These are phyloP conservation scores for Cyanoramphus novaezelandiae DNA, from an alignment of 2,113 vertebrate genomes.

Conservation along the genomic window DNA sequence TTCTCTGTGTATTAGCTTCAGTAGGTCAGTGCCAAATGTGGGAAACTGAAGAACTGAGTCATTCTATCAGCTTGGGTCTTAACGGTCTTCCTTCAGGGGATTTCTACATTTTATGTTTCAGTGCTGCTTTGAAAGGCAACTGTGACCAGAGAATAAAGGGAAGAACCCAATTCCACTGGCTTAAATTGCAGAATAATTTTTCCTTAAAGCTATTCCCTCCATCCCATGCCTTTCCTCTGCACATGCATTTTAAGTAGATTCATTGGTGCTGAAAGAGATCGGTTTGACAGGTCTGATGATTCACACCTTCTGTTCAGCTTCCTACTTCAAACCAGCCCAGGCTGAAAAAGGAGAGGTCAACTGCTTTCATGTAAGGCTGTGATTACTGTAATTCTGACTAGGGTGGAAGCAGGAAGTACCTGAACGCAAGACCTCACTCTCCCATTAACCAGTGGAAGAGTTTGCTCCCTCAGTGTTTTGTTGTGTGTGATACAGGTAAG, in stretches of 20 bases:
- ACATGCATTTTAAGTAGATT: background rate
- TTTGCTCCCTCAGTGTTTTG: background rate
- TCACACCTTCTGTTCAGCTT: constrained; percentile 34
- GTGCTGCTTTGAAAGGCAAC: background rate
- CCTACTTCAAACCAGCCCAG: background rate
- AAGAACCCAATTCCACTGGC: background rate
- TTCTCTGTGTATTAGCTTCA: background rate
- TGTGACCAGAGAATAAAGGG: background rate
- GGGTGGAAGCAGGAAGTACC: background rate
- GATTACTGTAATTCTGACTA: background rate
- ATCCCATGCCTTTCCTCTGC: background rate
- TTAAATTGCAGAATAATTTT: background rate
- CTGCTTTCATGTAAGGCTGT: background rate
- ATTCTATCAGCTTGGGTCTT: background rate
- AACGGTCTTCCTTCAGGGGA: background rate
- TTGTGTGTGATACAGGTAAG: background rate
- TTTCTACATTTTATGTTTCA: background rate
- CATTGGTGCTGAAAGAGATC: background rate
- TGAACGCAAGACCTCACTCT: background rate
- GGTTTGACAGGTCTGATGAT: constrained; percentile 2
- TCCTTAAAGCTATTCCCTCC: background rate
- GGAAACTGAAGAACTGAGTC: background rate
- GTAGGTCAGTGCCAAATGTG: background rate
- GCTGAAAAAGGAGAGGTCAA: constrained; percentile 1
- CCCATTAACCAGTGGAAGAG: background rate